Conservation (phyloP, 2,888 invertebrate genomes). For the Apotomis turbidana region DNA sequence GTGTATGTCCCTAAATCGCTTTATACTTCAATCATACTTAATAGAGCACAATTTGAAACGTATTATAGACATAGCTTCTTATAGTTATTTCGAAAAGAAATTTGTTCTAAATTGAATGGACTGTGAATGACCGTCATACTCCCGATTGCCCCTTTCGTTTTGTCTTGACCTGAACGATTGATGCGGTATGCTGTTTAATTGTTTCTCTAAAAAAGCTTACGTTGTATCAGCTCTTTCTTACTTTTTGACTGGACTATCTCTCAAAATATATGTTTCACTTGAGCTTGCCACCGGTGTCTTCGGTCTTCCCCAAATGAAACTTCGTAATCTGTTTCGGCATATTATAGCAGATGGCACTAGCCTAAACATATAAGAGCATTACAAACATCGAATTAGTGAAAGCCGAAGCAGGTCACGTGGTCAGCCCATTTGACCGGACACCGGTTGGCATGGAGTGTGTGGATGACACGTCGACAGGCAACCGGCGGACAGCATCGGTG, state of each 20-base stretch:
- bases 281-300: slow-evolving; percentile 62
- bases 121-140: slow-evolving; percentile 55
- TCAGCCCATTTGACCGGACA: slow-evolving; percentile 58
- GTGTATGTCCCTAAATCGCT: slow-evolving; percentile 64
- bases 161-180: slow-evolving; percentile 46
- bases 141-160: slow-evolving; percentile 59
- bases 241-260: slow-evolving; percentile 41
- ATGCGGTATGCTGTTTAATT: slow-evolving; percentile 55
- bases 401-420: slow-evolving; percentile 61
- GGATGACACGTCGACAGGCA: slow-evolving; percentile 90
- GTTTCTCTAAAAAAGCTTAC: slow-evolving; percentile 57
- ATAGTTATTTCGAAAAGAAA: slow-evolving; percentile 60
- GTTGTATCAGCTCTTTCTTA: slow-evolving; percentile 43
- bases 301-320: slow-evolving; percentile 55
- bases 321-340: slow-evolving; percentile 56
- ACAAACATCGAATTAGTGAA: slow-evolving; percentile 17
- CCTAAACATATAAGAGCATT: neutral
- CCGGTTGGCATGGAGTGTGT: slow-evolving; percentile 83
- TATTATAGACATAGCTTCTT: slow-evolving; percentile 73
- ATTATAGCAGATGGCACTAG: slow-evolving; percentile 32
- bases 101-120: slow-evolving; percentile 54
- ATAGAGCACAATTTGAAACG: slow-evolving; percentile 66
- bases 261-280: slow-evolving; percentile 30
- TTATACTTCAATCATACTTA: slow-evolving; percentile 61
- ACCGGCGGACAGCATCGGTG: slow-evolving; percentile 98